These are phyloP conservation scores for Aricia artaxerxes DNA, from an alignment of 2,888 invertebrate species.

Conservation along the genomic window DNA sequence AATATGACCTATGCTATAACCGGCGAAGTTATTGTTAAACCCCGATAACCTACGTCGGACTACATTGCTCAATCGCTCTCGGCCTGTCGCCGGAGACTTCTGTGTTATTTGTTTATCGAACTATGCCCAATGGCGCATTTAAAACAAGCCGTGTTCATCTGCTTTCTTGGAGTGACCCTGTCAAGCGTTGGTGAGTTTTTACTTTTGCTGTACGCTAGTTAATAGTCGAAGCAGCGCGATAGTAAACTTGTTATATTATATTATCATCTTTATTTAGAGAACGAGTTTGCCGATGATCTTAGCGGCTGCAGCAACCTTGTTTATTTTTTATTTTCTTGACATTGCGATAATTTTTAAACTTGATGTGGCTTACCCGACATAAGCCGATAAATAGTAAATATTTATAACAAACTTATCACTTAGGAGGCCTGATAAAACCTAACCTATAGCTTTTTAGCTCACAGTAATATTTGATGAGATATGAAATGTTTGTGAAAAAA, in stretches of 20 bases:
- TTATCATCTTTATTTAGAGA: conserved; percentile 10
- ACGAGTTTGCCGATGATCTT: conserved; percentile 1
- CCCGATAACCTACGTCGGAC: conserved; percentile 3
- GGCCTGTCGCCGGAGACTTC: not conserved
- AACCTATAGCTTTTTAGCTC: not conserved
- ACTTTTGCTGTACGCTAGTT: not conserved
- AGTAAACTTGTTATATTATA: conserved; percentile 1
- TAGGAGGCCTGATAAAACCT: not conserved
- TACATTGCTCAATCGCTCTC: conserved; percentile 14
- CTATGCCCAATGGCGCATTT: not conserved
- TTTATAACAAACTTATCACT: not conserved
- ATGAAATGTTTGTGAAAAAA: not conserved
- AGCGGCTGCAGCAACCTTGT: conserved; percentile 9
- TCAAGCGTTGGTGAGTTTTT: conserved; percentile 1
- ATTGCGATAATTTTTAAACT: not conserved
- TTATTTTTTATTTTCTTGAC: conserved; percentile 5
- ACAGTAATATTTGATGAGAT: not conserved
- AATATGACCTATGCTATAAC: conserved; percentile 1
- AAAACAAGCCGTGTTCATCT: not conserved
- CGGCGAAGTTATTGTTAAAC: conserved; percentile 13
- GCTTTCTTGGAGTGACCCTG: conserved; percentile 7
- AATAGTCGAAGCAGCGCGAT: not conserved
- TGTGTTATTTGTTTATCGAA: conserved; percentile 5
- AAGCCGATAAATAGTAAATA: not conserved
- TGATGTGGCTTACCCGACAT: not conserved